Evolutionary conservation across 2,113 vertebrate genomes (phyloP), one percentile per base, ranked within the genome.

Genomic region (Crotalus tigris): DNA sequence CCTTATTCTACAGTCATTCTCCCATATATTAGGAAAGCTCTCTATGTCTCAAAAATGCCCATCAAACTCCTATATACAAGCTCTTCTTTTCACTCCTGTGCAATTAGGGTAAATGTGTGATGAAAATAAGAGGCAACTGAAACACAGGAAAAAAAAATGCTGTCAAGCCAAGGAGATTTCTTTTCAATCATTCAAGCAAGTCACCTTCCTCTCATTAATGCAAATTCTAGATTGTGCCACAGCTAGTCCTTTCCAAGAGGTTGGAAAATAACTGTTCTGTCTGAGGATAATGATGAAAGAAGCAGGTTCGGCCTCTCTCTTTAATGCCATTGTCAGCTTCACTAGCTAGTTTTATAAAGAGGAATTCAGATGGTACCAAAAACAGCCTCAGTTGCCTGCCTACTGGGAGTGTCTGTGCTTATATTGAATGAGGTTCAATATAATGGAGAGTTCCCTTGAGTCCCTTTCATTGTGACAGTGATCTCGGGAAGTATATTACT

Each of bases 391-490:
- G 92, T 92, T 94, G 69, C 90, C 93, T 92, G 75, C 92, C 94
- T 96, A 94, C 94, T 94, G 95, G 96, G 94, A 95, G 86, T 90
- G 89, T 91, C 94, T 91, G 53, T 95, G 90, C 96, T 96, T 95
- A 94, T 92, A 93, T 93, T 92, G 92, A 1, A 21, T 87, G 57
- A n/a, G 5, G 53, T 81, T 95, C 92, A 95, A 95, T 89, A 93
- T 91, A 94, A 96, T 92, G 69, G 92, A 97, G 95, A 96, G 95
- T 95, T 96, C 94, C 94, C 94, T 95, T 57, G 91, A 94, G 90
- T 95, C 92, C 57, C 29, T 95, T 97, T 94, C 93, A 93, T 92
- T 91, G 92, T 69, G 93, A 95, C 59, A 92, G 39, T 92, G 93
- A 23, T 15, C 69, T 87, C n/a, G 81, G 90, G 90, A 93, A 92